Conservation (phyloP, 2,113 vertebrate species). For the Indicator indicator region DNA sequence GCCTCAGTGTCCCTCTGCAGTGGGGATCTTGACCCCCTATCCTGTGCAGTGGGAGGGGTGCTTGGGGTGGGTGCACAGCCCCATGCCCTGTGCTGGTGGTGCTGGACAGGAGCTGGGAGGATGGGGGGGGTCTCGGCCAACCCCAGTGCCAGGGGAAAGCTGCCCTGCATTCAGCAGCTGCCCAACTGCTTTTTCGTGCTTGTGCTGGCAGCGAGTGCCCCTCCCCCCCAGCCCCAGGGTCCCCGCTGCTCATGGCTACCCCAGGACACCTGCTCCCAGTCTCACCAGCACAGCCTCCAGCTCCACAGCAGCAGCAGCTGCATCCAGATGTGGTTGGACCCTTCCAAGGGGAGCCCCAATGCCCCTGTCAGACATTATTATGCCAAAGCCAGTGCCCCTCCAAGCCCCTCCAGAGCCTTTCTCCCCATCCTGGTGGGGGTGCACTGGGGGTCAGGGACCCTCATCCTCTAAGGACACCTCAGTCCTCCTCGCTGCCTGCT, state of each 20-base stretch:
- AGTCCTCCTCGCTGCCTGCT: background rate
- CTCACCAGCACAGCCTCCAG: no score
- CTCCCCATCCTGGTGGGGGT: no score
- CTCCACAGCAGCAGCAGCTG: no score
- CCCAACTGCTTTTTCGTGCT: background rate
- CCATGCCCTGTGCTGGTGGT: background rate
- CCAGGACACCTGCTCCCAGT: background rate
- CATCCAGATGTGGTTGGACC: no score
- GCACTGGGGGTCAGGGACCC: fast-evolving
- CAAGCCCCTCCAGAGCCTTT: no score
- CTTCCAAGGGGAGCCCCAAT: no score
- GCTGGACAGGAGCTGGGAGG: no score
- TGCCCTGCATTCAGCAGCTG: fast-evolving
- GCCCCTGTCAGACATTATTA: no score
- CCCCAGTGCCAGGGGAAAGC: background rate
- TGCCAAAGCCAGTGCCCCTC: no score
- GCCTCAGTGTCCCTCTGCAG: constrained; percentile 29
- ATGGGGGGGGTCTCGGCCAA: background rate
- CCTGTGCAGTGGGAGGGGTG: background rate
- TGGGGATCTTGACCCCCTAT: fast-evolving
- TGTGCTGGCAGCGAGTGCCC: background rate
- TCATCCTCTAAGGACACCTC: background rate
- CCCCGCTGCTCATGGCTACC: fast-evolving
- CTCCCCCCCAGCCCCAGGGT: fast-evolving
- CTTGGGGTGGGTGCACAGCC: background rate